A percentile compares a stretch with the other conserved stretches of the same genome.
These are phyloP conservation scores for Trachelipus rathkii DNA, from an alignment of 1,140 invertebrate genomes.

Conservation along the genomic window DNA sequence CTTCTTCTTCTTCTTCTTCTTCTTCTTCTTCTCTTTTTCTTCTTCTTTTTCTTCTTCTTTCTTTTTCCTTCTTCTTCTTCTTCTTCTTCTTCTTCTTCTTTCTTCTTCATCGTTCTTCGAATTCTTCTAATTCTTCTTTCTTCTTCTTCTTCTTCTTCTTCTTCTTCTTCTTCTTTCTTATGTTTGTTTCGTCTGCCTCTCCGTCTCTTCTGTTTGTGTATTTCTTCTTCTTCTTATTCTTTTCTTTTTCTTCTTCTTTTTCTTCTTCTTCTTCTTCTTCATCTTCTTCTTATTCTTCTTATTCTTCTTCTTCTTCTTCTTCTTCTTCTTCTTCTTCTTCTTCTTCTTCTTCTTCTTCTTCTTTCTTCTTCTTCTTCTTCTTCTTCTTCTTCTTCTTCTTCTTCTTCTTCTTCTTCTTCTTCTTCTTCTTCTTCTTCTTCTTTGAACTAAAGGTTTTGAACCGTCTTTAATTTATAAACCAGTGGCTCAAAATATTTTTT, in stretches of 20 bases:
- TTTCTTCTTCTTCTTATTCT: too few species aligned
- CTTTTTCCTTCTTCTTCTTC: conserved; percentile 8
- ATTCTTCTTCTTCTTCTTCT: neutral
- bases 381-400: neutral
- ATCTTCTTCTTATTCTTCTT: too few species aligned
- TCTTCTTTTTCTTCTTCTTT: conserved; percentile 16
- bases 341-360: neutral
- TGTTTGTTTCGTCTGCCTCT: neutral
- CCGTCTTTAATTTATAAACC: too few species aligned
- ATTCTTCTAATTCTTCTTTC: neutral
- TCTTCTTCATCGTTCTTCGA: neutral
- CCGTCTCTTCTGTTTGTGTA: neutral
- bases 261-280: neutral
- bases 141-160: too few species aligned
- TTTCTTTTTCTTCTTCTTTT: neutral
- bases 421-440: neutral
- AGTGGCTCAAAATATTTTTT: too few species aligned
- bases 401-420: neutral
- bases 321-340: neutral
- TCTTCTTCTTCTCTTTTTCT: conserved; percentile 16
- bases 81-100: neutral
- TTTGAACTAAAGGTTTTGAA: too few species aligned
- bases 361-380: neutral
- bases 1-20: neutral
- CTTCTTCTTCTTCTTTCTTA: too few species aligned